Conservation (phyloP, 1,140 invertebrate species). For the Hylyphantes graminicola region DNA sequence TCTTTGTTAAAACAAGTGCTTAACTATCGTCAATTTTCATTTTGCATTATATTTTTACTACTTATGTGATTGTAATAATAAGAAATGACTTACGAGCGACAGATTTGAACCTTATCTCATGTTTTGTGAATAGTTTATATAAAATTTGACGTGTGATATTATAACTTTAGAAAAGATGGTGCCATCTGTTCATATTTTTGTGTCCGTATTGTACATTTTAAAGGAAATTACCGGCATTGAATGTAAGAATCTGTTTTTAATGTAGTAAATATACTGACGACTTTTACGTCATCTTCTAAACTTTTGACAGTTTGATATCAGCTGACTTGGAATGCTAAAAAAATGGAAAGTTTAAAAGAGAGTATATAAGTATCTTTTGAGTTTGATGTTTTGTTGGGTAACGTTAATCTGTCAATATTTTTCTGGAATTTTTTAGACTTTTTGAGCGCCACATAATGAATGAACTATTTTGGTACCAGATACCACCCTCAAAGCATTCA, state of each 20-base stretch:
- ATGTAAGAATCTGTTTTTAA: constrained; percentile 2
- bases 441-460: too few species aligned
- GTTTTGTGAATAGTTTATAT: background rate
- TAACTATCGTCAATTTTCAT: background rate
- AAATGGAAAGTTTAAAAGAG: too few species aligned
- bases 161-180: constrained; percentile 19
- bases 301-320: background rate
- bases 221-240: constrained; percentile 26
- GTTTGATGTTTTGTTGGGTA: too few species aligned
- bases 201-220: constrained; percentile 32
- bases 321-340: background rate
- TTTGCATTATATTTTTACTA: background rate
- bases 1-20: background rate
- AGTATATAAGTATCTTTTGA: too few species aligned
- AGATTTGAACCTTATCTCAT: constrained; percentile 13
- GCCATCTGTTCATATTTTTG: constrained; percentile 3
- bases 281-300: background rate
- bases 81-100: background rate
- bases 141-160: constrained; percentile 1
- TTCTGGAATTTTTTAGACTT: too few species aligned
- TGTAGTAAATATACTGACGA: background rate
- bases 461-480: too few species aligned
- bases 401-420: too few species aligned
- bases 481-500: too few species aligned
- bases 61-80: background rate